Evolutionary conservation across 2,888 invertebrate species (phyloP).

Genomic region (Branchipolynoe longqiensis): DNA sequence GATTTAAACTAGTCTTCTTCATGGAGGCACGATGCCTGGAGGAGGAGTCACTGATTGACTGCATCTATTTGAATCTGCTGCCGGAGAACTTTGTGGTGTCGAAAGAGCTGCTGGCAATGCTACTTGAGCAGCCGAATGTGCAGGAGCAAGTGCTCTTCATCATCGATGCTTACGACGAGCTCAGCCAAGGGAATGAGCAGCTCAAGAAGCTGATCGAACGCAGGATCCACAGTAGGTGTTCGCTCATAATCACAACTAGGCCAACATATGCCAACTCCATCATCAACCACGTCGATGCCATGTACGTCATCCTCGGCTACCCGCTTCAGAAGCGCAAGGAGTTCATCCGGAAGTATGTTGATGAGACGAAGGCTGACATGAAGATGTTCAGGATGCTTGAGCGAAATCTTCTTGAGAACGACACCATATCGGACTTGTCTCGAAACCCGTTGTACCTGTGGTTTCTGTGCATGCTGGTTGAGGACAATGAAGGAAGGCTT

Average conservation of each 20-base stretch:
- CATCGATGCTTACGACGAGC: conserved; percentile 58
- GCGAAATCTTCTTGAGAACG: conserved; percentile 44
- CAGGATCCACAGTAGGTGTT: conserved; percentile 38
- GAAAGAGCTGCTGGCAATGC: not conserved
- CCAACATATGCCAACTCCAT: conserved; percentile 42
- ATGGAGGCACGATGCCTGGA: conserved; percentile 44
- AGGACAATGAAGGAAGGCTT: conserved; percentile 48
- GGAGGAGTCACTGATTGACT: conserved; percentile 24
- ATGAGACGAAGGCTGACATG: conserved; percentile 25
- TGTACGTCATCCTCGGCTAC: conserved; percentile 44
- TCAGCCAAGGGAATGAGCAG: not conserved
- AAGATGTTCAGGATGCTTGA: conserved; percentile 30
- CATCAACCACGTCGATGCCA: conserved; percentile 36
- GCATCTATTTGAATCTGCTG: conserved; percentile 14
- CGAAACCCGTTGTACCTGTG: conserved; percentile 54
- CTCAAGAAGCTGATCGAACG: conserved; percentile 39
- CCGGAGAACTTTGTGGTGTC: conserved; percentile 40
- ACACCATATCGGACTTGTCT: conserved; percentile 29
- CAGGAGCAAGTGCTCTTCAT: conserved; percentile 59
- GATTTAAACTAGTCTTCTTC: conserved; percentile 50
- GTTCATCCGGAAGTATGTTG: conserved; percentile 55
- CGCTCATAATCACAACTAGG: conserved; percentile 31
- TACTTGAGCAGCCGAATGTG: conserved; percentile 14
- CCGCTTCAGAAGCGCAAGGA: conserved; percentile 34
- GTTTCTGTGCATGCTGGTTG: conserved; percentile 56